Percentiles rank a stretch among this genome's conserved stretches.
Conservation (phyloP, 2,888 invertebrate species). For the Galeopsomyia nigrocyanea region DNA sequence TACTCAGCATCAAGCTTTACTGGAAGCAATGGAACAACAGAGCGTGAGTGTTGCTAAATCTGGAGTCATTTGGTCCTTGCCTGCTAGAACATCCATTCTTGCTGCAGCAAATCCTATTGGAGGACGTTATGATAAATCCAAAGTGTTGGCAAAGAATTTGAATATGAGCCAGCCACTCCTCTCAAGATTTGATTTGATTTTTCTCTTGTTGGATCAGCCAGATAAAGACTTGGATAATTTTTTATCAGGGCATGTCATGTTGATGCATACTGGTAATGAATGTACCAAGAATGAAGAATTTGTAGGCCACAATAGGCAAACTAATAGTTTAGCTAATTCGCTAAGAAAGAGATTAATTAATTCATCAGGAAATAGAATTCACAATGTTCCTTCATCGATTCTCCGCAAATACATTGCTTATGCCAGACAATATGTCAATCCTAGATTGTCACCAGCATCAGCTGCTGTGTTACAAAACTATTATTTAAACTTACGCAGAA, state of each 20-base stretch:
- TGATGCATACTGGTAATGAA: conserved; percentile 75
- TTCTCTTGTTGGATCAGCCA: conserved; percentile 89
- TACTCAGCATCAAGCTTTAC: conserved; percentile 82
- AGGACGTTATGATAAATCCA: conserved; percentile 89
- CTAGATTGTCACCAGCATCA: conserved; percentile 81
- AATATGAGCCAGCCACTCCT: conserved; percentile 87
- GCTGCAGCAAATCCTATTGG: conserved; percentile 94
- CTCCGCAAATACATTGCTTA: conserved; percentile 94
- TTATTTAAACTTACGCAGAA: conserved; percentile 83
- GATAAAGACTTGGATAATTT: conserved; percentile 83
- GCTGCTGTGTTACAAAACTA: conserved; percentile 80
- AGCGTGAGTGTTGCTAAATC: conserved; percentile 91
- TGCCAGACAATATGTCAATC: conserved; percentile 88
- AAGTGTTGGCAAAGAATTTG: conserved; percentile 91
- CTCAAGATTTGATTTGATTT: conserved; percentile 93
- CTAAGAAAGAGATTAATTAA: conserved; percentile 60
- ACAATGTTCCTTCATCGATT: conserved; percentile 81
- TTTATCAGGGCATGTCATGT: conserved; percentile 87
- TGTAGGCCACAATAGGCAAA: background rate
- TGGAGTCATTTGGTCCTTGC: conserved; percentile 86
- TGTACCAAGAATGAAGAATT: conserved; percentile 27
- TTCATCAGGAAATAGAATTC: conserved; percentile 74
- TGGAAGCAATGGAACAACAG: conserved; percentile 97
- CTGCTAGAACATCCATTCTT: conserved; percentile 86
- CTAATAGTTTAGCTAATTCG: conserved; percentile 14